Evolutionary conservation across 1,140 invertebrate species (phyloP), one percentile per base, ranked within the genome.

Genomic region (Pseudomyrmex gracilis): DNA sequence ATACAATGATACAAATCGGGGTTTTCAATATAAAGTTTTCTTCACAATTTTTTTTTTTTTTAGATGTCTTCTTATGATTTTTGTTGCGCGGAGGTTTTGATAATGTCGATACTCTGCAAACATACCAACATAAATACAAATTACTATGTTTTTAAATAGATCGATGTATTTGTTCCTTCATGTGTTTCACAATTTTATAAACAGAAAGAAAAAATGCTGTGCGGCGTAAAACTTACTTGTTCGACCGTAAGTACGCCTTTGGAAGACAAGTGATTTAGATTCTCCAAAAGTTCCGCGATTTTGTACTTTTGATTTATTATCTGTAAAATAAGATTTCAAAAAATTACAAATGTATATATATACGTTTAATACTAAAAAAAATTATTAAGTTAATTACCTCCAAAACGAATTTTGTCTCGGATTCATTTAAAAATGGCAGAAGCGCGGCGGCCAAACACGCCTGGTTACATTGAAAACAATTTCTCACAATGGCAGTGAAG

Each of bases 361-460:
- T 3, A 55, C 74, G 85, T 83, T 47, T 12, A 67, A 34, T 15
- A n/a, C 43, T 22, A 9, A 15, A 49, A 47, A 82, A 34, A 61
- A 51, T 9, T 13, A 71, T 45, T 77, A 55, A 47, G 76, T 76
- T 57, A 45, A 55, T 85, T 87, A 93, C 92, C 78, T 89, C 61
- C 53, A 92, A 43, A 67, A 89, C 76, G 45, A 77, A 80, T 17
- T 83, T 55, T 73, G 83, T 90, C 20, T 91, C 86, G 9, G 82
- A 51, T 0, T 86, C 84, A 34, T 74, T 80, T 22, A 94, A 76
- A 88, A 93, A 93, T 12, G 92, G 91, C 57, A 93, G 55, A 57
- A 93, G 58, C 5, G 88, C 90, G 43, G 87, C 90, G 60, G 92
- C 92, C 45, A 93, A 89, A 77, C 90, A 89, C 8, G 87, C 55